Percentiles rank a stretch among this genome's conserved stretches.
phyloP scores from a whole-genome alignment of 2,797 vertebrate species.

The Anguilla anguilla region DNA sequence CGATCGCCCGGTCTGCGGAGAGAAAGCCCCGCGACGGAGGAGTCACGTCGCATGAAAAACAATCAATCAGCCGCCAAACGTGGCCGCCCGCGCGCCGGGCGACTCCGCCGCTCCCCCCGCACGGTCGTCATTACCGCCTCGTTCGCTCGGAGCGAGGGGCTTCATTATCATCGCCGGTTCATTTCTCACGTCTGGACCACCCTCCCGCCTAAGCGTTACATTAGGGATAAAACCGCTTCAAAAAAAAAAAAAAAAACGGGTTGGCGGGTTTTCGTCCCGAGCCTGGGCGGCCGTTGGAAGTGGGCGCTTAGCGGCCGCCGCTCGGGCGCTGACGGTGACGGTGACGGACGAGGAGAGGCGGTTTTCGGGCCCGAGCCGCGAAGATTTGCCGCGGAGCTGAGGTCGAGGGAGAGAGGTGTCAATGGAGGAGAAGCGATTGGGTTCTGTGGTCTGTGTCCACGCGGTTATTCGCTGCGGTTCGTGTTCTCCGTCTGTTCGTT shows the following conservation, averaged over 20 bases:
- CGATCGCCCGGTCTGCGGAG: not conserved
- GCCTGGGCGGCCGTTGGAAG: not conserved
- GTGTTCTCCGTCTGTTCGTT: slow-evolving; percentile 12
- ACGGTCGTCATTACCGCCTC: not conserved
- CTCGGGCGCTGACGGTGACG: slow-evolving; percentile 48
- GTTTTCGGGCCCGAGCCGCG: slow-evolving; percentile 15
- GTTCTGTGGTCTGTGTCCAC: slow-evolving; percentile 28
- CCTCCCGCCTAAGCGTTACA: not conserved
- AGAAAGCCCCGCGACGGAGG: not conserved
- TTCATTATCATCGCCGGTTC: not conserved
- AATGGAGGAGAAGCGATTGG: slow-evolving; percentile 18
- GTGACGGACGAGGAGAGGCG: slow-evolving; percentile 39
- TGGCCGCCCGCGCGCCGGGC: not conserved
- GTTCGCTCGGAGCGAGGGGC: not conserved
- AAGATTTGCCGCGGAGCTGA: slow-evolving; percentile 15
- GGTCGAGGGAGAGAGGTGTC: slow-evolving; percentile 25
- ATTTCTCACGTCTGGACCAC: not conserved
- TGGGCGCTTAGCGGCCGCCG: not conserved
- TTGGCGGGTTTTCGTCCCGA: not conserved
- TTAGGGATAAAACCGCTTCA: not conserved
- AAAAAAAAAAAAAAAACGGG: not conserved
- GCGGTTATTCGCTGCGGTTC: slow-evolving; percentile 45
- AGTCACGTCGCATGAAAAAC: not conserved
- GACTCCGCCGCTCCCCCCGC: not conserved
- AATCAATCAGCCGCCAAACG: not conserved